Evolutionary conservation across 1,140 invertebrate species (phyloP), one percentile per base, ranked within the genome.

Genomic region (Tigriopus japonicus): DNA sequence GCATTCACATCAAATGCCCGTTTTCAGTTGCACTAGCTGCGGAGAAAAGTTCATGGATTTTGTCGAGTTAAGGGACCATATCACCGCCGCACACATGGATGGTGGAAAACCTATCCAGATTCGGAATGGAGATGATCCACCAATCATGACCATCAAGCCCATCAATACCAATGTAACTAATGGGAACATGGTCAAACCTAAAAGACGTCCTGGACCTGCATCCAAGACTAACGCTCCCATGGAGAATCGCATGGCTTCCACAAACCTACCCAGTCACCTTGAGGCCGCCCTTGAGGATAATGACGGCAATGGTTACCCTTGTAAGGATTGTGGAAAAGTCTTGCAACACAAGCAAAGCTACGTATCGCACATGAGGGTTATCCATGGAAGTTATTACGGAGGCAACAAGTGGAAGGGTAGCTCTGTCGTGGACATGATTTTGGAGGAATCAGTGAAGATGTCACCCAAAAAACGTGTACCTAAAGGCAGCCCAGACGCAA

Each of bases 121-220:
- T 35, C 28, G 28, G 9, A 35, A 35, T 35, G 28, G 28, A 35
- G 28, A 35, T 9, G 28, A 35, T 35, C 28, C 28, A 9, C 28
- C 28, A 35, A 35, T 35, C 3, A 35, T 35, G 28, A 17, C 52
- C 21, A 15, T n/a, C 52, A 54, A 54, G 23, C 35, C n/a, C n/a
- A 24, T 21, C 45, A 51, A 7, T 10, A 51, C 45, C 2, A 35
- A 35, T 35, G 28, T 35, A 9, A 5, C 28, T 9, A 35, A 35
- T 35, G 28, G 28, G 10, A 51, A 51, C 15, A 15, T 35, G 3
- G 28, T 35, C 28, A 35, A 35, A 35, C 28, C 28, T 9, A 35
- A 35, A 9, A 35, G 59, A 6, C 17, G 40, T n/a, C 59, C 59
- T 17, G 59, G 59, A 14, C 59, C 59, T 24, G 59, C 59, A 13